Conservation (phyloP, 2,888 invertebrate species). For the Alloplasta piceator region DNA sequence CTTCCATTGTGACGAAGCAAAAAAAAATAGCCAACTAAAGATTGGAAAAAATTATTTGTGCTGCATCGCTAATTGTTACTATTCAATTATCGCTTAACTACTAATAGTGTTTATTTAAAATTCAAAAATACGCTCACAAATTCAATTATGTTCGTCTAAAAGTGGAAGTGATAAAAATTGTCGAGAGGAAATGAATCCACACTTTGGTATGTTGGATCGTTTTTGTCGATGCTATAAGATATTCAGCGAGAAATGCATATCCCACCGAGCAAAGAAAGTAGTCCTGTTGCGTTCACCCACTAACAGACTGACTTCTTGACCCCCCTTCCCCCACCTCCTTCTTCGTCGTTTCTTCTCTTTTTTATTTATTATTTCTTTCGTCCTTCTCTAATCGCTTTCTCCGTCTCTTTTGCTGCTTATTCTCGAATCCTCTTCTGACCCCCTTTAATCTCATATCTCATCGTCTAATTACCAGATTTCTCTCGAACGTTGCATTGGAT, state of each 20-base stretch:
- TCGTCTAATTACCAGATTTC: slow-evolving; percentile 76
- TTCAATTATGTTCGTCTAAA: too few species aligned
- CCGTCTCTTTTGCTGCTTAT: slow-evolving; percentile 27
- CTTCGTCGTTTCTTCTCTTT: slow-evolving; percentile 39
- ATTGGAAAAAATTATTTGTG: too few species aligned
- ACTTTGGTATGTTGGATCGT: neutral
- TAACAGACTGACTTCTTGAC: slow-evolving; percentile 80
- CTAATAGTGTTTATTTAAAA: too few species aligned
- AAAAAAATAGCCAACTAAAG: too few species aligned
- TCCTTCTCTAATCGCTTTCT: slow-evolving; percentile 9
- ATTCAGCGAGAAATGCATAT: slow-evolving; percentile 63
- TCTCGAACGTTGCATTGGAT: slow-evolving; percentile 58
- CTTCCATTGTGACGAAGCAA: too few species aligned
- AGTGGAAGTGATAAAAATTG: slow-evolving; percentile 48
- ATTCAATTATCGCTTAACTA: too few species aligned
- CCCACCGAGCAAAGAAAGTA: slow-evolving; percentile 74
- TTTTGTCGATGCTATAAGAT: slow-evolving; percentile 41
- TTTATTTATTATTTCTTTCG: slow-evolving; percentile 19
- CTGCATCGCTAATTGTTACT: too few species aligned
- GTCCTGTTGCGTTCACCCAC: slow-evolving; percentile 76
- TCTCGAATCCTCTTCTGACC: slow-evolving; percentile 54
- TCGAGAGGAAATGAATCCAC: neutral
- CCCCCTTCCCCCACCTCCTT: slow-evolving; percentile 60
- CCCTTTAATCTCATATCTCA: slow-evolving; percentile 62
- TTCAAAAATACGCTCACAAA: too few species aligned